phyloP scores from a whole-genome alignment of 1,140 invertebrate genomes.

The Ptiloglossa arizonensis region DNA sequence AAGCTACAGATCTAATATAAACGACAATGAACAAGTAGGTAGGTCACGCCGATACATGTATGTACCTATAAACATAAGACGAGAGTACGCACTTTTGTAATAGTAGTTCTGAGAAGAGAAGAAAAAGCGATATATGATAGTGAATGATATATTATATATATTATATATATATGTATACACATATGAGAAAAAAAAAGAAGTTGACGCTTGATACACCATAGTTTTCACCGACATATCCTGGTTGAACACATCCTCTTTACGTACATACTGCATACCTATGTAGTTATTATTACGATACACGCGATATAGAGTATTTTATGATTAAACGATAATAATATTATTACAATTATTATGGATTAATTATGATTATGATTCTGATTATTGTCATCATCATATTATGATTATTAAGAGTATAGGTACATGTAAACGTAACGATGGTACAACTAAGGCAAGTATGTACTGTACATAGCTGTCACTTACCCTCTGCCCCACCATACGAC shows the following conservation, averaged over 20 bases:
- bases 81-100: constrained; percentile 73
- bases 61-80: constrained; percentile 69
- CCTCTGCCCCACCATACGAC: constrained; percentile 71
- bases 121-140: constrained; percentile 58
- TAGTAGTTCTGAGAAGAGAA: constrained; percentile 63
- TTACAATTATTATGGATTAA: constrained; percentile 48
- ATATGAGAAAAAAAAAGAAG: constrained; percentile 55
- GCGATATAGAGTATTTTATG: constrained; percentile 79
- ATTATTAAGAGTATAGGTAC: constrained; percentile 73
- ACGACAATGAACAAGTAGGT: constrained; percentile 73
- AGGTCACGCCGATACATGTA: constrained; percentile 71
- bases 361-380: constrained; percentile 67
- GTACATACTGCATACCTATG: constrained; percentile 76
- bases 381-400: constrained; percentile 45
- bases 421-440: constrained; percentile 78
- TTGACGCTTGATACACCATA: constrained; percentile 77
- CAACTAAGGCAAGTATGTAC: constrained; percentile 80
- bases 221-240: constrained; percentile 81
- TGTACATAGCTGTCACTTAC: constrained; percentile 80
- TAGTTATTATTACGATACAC: constrained; percentile 69
- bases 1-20: constrained; percentile 64
- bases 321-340: constrained; percentile 73
- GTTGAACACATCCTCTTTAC: constrained; percentile 79
- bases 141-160: constrained; percentile 25
- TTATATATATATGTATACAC: constrained; percentile 26